Evolutionary conservation across 2,888 invertebrate genomes (phyloP).

Genomic region (Drosophila meridiana): DNA sequence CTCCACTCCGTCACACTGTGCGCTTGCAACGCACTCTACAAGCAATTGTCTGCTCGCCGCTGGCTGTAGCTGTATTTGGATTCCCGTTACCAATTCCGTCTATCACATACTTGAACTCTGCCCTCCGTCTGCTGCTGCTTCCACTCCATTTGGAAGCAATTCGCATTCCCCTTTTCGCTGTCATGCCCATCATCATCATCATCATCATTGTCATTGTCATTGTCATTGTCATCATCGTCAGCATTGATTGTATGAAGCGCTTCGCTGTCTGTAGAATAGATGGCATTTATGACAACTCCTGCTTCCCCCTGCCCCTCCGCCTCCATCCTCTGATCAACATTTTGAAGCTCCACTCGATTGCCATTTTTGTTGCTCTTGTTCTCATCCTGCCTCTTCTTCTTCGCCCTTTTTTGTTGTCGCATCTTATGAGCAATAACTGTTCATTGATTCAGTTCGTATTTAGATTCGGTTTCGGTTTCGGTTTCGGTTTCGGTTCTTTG

Average conservation of each 20-base stretch:
- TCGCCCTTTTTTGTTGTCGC: slow-evolving; percentile 4
- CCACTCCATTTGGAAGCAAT: slow-evolving; percentile 19
- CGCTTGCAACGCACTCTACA: not conserved
- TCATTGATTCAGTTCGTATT: slow-evolving; percentile 3
- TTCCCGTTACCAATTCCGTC: slow-evolving; percentile 18
- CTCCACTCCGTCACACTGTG: slow-evolving; percentile 9
- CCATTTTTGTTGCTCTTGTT: slow-evolving; percentile 15
- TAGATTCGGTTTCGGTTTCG: not conserved
- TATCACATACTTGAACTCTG: slow-evolving; percentile 7
- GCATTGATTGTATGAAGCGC: slow-evolving; percentile 59
- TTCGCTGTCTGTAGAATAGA: slow-evolving; percentile 49
- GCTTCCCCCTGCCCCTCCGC: not conserved
- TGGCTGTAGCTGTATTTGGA: slow-evolving; percentile 8
- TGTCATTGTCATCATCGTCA: slow-evolving; percentile 47
- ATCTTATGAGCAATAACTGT: slow-evolving; percentile 35
- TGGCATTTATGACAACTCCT: slow-evolving; percentile 48
- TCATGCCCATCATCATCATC: slow-evolving; percentile 51
- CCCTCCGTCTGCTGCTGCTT: not conserved
- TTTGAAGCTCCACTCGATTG: slow-evolving; percentile 22
- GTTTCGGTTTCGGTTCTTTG: slow-evolving; percentile 7
- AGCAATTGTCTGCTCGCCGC: not conserved
- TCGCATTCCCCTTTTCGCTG: slow-evolving; percentile 39
- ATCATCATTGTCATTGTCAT: slow-evolving; percentile 29
- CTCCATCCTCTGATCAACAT: slow-evolving; percentile 6
- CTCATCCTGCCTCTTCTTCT: not conserved